A percentile compares a stretch with the other conserved stretches of the same genome.
These are phyloP conservation scores for Peromyscus attwateri DNA, from an alignment of 2,797 vertebrate genomes.

Conservation along the genomic window DNA sequence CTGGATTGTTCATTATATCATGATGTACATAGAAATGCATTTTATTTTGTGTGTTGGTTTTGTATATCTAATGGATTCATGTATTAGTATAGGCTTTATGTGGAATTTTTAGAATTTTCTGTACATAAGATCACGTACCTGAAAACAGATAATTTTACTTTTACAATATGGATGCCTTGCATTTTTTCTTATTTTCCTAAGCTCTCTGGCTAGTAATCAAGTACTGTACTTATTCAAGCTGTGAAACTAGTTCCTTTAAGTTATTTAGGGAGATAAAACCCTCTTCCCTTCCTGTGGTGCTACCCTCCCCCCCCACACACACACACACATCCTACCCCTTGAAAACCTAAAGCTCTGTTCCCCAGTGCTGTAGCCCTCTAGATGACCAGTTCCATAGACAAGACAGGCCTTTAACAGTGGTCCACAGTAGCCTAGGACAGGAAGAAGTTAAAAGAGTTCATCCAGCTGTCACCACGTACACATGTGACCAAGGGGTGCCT, in stretches of 20 bases:
- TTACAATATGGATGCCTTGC: not conserved
- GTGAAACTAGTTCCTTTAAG: constrained; percentile 23
- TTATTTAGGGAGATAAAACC: not conserved
- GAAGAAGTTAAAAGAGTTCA: constrained; percentile 20
- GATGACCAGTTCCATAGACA: constrained; percentile 2
- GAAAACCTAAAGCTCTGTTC: not conserved
- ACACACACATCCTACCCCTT: not conserved
- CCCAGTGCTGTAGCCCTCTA: not conserved
- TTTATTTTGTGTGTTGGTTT: not conserved
- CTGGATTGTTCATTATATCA: not conserved
- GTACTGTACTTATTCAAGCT: not conserved
- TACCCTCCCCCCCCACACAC: not conserved
- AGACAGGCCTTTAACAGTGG: not conserved
- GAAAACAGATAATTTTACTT: not conserved
- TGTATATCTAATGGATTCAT: not conserved
- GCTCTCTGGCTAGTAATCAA: not conserved
- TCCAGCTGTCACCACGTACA: not conserved
- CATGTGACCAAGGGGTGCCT: not conserved
- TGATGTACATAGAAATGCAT: not conserved
- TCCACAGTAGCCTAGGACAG: not conserved
- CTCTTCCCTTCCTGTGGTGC: not conserved
- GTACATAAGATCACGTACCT: not conserved
- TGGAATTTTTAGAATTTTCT: not conserved
- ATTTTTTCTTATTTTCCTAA: not conserved
- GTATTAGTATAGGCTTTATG: not conserved